phyloP scores from a whole-genome alignment of 1,140 invertebrate species.

The Diplogasteroides magnus region DNA sequence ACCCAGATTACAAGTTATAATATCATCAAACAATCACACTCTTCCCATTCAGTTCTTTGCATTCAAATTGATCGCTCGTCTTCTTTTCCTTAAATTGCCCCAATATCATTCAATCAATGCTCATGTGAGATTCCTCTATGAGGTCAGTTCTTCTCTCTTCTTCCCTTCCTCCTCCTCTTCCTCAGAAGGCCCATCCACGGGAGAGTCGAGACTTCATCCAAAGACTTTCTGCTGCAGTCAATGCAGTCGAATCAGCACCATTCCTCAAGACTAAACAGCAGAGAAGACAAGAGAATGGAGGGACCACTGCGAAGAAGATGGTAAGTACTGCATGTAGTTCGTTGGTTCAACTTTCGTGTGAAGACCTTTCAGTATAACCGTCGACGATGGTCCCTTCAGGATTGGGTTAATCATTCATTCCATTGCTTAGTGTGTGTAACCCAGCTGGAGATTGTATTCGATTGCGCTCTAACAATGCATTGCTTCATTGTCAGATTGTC shows the following conservation, averaged over 20 bases:
- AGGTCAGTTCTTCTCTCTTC: slow-evolving; percentile 7
- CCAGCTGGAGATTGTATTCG: too few species aligned
- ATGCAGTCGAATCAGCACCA: background rate
- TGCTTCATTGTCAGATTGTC: too few species aligned
- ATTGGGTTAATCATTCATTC: too few species aligned
- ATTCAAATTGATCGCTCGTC: slow-evolving; percentile 60
- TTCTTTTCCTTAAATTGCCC: slow-evolving; percentile 61
- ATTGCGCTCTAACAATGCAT: too few species aligned
- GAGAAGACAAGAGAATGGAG: background rate
- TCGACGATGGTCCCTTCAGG: too few species aligned
- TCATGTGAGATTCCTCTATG: slow-evolving; percentile 47
- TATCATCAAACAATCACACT: too few species aligned
- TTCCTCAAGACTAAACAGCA: background rate
- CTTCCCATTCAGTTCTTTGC: slow-evolving; percentile 67
- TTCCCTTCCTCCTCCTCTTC: background rate
- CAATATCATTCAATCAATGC: slow-evolving; percentile 51
- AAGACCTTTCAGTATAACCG: too few species aligned
- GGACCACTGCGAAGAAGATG: too few species aligned
- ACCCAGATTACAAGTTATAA: slow-evolving; percentile 33
- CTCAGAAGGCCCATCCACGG: slow-evolving; percentile 7
- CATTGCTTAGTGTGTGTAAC: too few species aligned
- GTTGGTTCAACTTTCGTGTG: too few species aligned
- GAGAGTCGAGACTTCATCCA: slow-evolving; percentile 1
- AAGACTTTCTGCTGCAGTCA: background rate
- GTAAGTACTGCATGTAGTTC: too few species aligned